Evolutionary conservation across 1,140 invertebrate genomes (phyloP), one percentile per base, ranked within the genome.

Genomic region (Drosophila trapezifrons): DNA sequence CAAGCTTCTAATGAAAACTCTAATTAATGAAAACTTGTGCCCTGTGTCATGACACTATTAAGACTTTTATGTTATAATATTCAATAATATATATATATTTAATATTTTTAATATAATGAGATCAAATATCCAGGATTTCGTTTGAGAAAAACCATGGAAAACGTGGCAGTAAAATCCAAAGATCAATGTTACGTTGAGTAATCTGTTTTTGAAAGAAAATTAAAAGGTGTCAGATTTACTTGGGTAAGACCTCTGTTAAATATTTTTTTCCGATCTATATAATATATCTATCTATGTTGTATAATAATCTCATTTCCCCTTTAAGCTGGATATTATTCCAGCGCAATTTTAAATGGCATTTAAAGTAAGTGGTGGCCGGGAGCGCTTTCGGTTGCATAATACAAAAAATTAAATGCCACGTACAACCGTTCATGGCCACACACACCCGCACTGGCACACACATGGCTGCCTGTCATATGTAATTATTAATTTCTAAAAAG

Each of bases 401-500:
- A 60, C 80, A 63, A 79, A 64, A 78, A 87, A 83, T 87, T 86
- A 87, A 86, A 87, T 67, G 83, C 71, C 79, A 86, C 83, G 83
- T 63, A 63, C 83, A 60, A 60, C 58, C 37, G 13, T 15, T 59
- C 60, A 46, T 43, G 22, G 17, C 40, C 45, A 18, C 17, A n/a
- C 45, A 45, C 35, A 37, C 59, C 35, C 18, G n/a, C 45, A 20
- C 27, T 18, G 9, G 38, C n/a, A 25, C 40, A 60, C 42, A 51
- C 56, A 32, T 35, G 32, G 3, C n/a, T 0, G 38, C 2, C 6
- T 32, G 83, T 82, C 84, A 77, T 70, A 76, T 80, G 83, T 83
- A 87, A 87, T 86, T 86, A 86, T 83, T 83, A 83, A 83, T 86
- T 86, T 86, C 83, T 87, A 86, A 87, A 87, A 86, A 86, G 79